Percentiles rank a stretch among this genome's conserved stretches.
These are phyloP conservation scores for Sycophila sp. DNA, from an alignment of 1,140 invertebrate genomes.

Conservation along the genomic window DNA sequence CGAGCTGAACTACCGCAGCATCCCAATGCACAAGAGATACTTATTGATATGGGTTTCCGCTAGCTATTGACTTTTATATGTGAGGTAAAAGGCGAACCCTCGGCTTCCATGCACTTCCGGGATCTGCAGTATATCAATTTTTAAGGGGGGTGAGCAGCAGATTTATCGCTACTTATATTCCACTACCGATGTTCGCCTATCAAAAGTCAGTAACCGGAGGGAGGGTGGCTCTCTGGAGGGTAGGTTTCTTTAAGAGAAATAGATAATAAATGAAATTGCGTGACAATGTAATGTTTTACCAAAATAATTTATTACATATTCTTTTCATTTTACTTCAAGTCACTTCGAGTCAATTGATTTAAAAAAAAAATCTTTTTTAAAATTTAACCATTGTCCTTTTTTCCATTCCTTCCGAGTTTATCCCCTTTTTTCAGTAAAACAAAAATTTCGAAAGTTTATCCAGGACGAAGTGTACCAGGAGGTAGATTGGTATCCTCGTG, in stretches of 20 bases:
- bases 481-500: slow-evolving; percentile 21
- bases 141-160: slow-evolving; percentile 51
- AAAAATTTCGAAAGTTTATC: not conserved
- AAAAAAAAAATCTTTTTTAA: not conserved
- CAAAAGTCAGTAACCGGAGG: slow-evolving; percentile 4
- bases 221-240: not conserved
- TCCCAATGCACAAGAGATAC: slow-evolving; percentile 53
- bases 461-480: slow-evolving; percentile 2
- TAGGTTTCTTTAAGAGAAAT: not conserved
- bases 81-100: slow-evolving; percentile 49
- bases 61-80: slow-evolving; percentile 58
- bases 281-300: no score
- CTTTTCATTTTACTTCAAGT: no score
- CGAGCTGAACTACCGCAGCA: slow-evolving; percentile 19
- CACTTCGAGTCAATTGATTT: no score
- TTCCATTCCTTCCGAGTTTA: slow-evolving; percentile 2
- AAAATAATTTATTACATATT: no score
- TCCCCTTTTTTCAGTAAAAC: not conserved
- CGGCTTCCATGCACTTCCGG: slow-evolving; percentile 53
- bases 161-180: slow-evolving; percentile 59
- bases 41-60: slow-evolving; percentile 63
- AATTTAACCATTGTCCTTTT: slow-evolving; percentile 13
- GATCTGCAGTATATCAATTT: slow-evolving; percentile 58
- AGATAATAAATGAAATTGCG: no score
- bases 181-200: slow-evolving; percentile 7